Percentiles rank a stretch among this genome's conserved stretches.
Evolutionary conservation across 2,888 invertebrate genomes (phyloP).

Genomic region (Cerastoderma edule): DNA sequence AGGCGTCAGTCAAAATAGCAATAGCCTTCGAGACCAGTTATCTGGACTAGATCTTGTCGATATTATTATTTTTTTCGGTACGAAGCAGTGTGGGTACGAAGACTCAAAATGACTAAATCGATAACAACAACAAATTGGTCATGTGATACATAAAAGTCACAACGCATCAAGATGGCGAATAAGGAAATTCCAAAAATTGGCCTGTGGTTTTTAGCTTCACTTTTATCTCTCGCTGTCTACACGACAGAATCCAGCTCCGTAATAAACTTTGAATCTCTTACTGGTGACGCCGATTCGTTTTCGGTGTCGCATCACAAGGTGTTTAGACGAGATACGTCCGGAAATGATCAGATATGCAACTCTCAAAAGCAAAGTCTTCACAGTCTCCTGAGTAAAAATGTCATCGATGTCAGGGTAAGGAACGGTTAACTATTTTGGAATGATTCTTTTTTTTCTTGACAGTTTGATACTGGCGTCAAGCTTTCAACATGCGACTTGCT

Average conservation of each 20-base stretch:
- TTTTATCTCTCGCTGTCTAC: not conserved
- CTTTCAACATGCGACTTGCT: not conserved
- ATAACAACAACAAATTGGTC: conserved; percentile 26
- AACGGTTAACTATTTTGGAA: not conserved
- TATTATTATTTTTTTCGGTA: no score
- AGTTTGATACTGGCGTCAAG: not conserved
- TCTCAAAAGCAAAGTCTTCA: conserved; percentile 8
- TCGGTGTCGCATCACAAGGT: conserved; percentile 20
- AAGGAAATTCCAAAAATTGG: conserved; percentile 28
- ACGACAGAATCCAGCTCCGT: not conserved
- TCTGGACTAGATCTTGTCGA: no score
- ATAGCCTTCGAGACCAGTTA: no score
- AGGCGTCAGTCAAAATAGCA: no score
- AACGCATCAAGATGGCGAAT: conserved; percentile 59
- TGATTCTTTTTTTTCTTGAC: not conserved
- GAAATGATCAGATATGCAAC: conserved; percentile 22
- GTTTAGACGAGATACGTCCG: conserved; percentile 19
- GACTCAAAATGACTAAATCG: conserved; percentile 1
- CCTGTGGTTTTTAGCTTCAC: not conserved
- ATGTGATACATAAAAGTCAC: conserved; percentile 39
- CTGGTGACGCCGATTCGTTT: not conserved
- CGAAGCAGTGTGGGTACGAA: no score
- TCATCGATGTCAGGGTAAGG: conserved; percentile 19
- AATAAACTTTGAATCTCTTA: conserved; percentile 3
- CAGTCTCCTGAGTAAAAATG: not conserved